Conservation (phyloP, 2,113 vertebrate genomes). For the Cromileptes altivelis region DNA sequence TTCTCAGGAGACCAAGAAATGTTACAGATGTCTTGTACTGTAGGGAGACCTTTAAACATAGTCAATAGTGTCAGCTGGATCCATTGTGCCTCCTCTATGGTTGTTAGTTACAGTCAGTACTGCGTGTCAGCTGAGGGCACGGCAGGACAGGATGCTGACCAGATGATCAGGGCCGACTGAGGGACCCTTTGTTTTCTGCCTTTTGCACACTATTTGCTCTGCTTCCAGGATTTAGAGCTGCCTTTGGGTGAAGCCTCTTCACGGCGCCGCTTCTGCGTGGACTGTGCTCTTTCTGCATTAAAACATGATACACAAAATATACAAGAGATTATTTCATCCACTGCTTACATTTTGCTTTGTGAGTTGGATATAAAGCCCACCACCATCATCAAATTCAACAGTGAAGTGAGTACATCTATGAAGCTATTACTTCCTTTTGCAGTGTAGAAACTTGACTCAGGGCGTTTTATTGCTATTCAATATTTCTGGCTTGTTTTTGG, state of each 20-base stretch:
- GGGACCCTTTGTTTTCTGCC: background rate
- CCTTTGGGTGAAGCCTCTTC: constrained; percentile 66
- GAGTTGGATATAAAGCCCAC: background rate
- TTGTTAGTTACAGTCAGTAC: constrained; percentile 16
- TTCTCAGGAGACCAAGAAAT: background rate
- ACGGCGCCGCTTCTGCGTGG: constrained; percentile 70
- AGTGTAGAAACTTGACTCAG: background rate
- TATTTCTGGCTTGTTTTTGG: background rate
- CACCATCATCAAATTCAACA: background rate
- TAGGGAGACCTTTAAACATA: background rate
- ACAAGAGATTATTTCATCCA: background rate
- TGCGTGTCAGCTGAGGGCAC: background rate
- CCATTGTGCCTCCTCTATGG: background rate
- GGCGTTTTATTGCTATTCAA: background rate
- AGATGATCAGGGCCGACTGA: background rate
- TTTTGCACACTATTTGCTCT: constrained; percentile 64
- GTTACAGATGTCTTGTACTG: background rate
- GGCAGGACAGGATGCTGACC: background rate
- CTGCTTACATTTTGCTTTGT: background rate
- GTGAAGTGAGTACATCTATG: background rate
- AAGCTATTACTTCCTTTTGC: background rate
- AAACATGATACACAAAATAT: background rate
- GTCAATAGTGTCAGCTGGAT: background rate
- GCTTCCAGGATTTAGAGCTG: constrained; percentile 70
- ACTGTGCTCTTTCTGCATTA: constrained; percentile 51